These are phyloP conservation scores for Diadumene lineata DNA, from an alignment of 92 coral and sea anemone genomes.

Conservation along the genomic window DNA sequence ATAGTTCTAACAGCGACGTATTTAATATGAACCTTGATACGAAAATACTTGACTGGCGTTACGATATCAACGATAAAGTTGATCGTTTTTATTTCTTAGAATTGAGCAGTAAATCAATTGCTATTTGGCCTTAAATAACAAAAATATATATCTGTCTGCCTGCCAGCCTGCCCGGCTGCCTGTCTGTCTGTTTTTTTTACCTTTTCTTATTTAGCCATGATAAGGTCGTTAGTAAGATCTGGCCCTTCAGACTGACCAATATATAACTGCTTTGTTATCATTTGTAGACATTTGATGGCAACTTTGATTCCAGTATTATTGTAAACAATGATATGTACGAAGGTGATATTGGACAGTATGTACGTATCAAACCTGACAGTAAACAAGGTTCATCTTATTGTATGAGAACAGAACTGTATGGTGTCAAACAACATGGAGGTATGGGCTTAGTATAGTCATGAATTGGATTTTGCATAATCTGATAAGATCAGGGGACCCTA, in stretches of 20 bases:
- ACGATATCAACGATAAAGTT: too few species aligned
- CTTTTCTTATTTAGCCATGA: too few species aligned
- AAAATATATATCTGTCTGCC: too few species aligned
- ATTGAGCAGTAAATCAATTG: too few species aligned
- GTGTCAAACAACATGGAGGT: conserved; percentile 3
- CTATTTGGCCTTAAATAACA: too few species aligned
- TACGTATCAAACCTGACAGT: not conserved
- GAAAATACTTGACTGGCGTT: too few species aligned
- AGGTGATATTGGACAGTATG: conserved; percentile 2
- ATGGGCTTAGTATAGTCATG: not conserved
- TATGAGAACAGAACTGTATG: conserved; percentile 27
- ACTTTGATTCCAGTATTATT: conserved; percentile 18
- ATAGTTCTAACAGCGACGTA: not conserved
- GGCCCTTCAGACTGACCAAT: not conserved
- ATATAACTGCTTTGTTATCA: not conserved
- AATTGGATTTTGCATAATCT: too few species aligned
- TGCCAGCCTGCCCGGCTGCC: too few species aligned
- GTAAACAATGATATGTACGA: conserved; percentile 11
- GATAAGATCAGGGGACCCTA: not conserved
- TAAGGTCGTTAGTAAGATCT: not conserved
- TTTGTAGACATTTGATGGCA: conserved; percentile 24
- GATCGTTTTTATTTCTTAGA: too few species aligned
- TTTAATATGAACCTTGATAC: not conserved
- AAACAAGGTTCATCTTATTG: not conserved
- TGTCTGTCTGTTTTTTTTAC: too few species aligned